phyloP scores from a whole-genome alignment of 2,113 vertebrate genomes.

The Cololabis saira region DNA sequence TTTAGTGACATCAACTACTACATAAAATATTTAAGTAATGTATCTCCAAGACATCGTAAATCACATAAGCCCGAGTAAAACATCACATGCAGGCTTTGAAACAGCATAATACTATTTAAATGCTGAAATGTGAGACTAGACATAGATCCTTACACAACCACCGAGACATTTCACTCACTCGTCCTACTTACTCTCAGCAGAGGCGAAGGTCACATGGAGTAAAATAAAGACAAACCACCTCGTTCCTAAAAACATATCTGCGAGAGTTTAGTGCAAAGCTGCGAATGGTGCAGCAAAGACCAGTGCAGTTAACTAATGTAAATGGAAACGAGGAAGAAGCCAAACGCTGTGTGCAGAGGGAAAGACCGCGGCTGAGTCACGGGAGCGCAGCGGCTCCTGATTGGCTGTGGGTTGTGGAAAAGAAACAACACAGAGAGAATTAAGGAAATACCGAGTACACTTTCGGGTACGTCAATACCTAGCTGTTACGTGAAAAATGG shows the following conservation, averaged over 20 bases:
- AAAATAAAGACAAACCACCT: conserved; percentile 21
- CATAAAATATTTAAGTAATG: too few species aligned
- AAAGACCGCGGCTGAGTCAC: conserved; percentile 12
- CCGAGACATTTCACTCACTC: neutral
- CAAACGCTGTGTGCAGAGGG: neutral
- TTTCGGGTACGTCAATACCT: too few species aligned
- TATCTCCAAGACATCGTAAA: neutral
- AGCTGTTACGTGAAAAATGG: fast-evolving
- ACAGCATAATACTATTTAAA: neutral
- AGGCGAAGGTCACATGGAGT: neutral
- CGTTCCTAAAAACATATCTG: conserved; percentile 16
- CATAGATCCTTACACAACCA: neutral
- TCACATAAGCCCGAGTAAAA: neutral
- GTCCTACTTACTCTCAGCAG: conserved; percentile 64
- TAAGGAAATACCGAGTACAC: too few species aligned
- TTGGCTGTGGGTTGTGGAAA: conserved; percentile 24
- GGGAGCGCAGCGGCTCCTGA: conserved; percentile 34
- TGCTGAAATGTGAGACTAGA: neutral
- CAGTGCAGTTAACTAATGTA: neutral
- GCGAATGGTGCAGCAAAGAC: neutral
- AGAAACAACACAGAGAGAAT: neutral
- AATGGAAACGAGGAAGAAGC: neutral
- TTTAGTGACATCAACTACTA: too few species aligned
- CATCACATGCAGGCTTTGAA: neutral
- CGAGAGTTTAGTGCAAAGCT: neutral